These are phyloP conservation scores for Nomada lathburiana DNA, from an alignment of 2,888 invertebrate species.

Conservation along the genomic window DNA sequence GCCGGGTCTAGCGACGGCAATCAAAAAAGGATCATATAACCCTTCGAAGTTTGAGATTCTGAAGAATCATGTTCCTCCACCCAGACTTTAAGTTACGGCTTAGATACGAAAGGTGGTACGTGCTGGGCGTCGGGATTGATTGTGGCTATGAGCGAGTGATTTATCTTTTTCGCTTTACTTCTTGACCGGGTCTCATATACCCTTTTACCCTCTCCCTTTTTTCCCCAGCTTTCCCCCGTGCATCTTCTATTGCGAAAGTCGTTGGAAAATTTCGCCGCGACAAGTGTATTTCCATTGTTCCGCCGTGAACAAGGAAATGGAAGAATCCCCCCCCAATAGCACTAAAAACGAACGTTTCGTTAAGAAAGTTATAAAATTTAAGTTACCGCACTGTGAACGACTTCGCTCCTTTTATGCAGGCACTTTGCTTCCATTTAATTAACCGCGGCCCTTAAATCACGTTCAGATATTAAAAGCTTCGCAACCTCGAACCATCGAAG, in stretches of 20 bases:
- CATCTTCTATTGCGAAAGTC: constrained; percentile 13
- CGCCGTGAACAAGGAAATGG: not conserved
- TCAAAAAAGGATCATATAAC: constrained; percentile 77
- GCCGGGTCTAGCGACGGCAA: constrained; percentile 58
- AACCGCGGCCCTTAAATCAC: constrained; percentile 77
- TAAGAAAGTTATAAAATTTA: constrained; percentile 52
- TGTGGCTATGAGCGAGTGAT: constrained; percentile 62
- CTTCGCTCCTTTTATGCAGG: constrained; percentile 61
- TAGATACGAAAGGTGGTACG: constrained; percentile 57
- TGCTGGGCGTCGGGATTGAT: constrained; percentile 61
- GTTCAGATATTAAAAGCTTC: constrained; percentile 77
- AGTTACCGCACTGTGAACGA: constrained; percentile 38
- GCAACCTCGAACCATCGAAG: constrained; percentile 53
- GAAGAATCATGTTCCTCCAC: constrained; percentile 46
- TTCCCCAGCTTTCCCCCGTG: not conserved
- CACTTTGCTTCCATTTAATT: constrained; percentile 76
- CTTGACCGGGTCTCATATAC: constrained; percentile 6
- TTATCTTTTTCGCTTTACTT: constrained; percentile 55
- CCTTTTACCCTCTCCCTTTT: not conserved
- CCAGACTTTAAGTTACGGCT: constrained; percentile 73
- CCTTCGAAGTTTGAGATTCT: constrained; percentile 49
- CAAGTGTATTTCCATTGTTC: constrained; percentile 20
- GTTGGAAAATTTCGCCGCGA: constrained; percentile 19
- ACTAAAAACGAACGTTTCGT: constrained; percentile 44
- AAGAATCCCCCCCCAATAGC: not conserved